Evolutionary conservation across 2,888 invertebrate genomes (phyloP), one percentile per base, ranked within the genome.

Genomic region (Aporophyla lueneburgensis): DNA sequence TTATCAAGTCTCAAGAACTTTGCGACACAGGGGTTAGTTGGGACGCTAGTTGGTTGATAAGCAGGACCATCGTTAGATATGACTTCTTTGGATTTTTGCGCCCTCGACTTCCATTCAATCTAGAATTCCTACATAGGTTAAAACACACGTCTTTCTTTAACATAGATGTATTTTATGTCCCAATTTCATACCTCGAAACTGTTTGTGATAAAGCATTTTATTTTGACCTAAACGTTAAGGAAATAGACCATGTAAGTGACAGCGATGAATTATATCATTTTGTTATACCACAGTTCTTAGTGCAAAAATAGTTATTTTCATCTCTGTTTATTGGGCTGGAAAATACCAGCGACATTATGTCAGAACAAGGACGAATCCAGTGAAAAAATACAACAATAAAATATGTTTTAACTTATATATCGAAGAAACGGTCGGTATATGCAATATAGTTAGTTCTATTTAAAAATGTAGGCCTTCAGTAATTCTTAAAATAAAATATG

Each of bases 201-300:
- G n/a, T 76, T n/a, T 76, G 24, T 33, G 21, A 16, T 3, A 12
- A 27, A 54, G 24, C 40, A 21, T 56, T 80, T 51, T n/a, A 10
- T 16, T 21, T 10, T 78, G 49, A 81, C 40, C 65, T 40, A 56
- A 62, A 51, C 54, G 21, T 82, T 56, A 19, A 33, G 24, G 40
- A 62, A 43, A 40, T 27, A 51, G 49, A n/a, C 66, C 54, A 54
- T 61, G 19, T 81, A 61, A 53, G n/a, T 4, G 53, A 59, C 21
- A 21, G 27, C 16, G 33, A 56, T 53, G 14, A 61, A 75, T 75
- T 43, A 75, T n/a, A 61, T n/a, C 12, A 77, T 58, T 40, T 24
- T 53, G 9, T 69, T 43, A 59, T n/a, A 43, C 3, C 69, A 65
- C 16, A 49, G 61, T 4, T 19, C 33, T 58, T 40, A 40, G 0